Base-by-base conservation (phyloP, 2,797 vertebrate species). In the Diplodus sargus region DNA sequence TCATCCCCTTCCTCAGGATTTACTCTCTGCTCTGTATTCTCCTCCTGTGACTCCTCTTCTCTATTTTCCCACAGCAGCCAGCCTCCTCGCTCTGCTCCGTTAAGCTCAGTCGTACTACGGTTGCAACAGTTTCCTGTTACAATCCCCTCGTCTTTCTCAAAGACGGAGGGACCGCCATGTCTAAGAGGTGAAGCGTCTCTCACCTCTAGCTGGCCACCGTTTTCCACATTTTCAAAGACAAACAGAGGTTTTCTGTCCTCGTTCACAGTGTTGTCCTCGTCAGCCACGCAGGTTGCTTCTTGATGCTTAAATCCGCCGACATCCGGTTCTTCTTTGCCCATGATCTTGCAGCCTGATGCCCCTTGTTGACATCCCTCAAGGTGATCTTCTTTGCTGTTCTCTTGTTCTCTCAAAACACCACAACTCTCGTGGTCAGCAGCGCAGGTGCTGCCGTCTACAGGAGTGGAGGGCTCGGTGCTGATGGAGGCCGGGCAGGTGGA, bases 391-490 rank as follows among this genome's bases (percentile, higher is more conserved):
- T n/a, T 69, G 30, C 51, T 54, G 56, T 17, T 68, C 25, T 58
- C 74, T 58, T 48, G 70, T 45, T 67, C 30, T 2, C 23, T 18
- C 25, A 28, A 43, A 74, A 65, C 49, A 30, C n/a, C 18, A 69
- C 22, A 28, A 8, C 15, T 4, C 10, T 70, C 25, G 20, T 5
- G 52, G 10, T 76, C 75, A 20, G 57, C 22, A 5, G n/a, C 42
- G 65, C 54, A 58, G 4, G 51, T 70, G 84, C 79, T 84, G 88
- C 85, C 91, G 84, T 49, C 90, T 87, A 28, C 25, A 66, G 90
- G 79, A 45, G 3, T 0, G 39, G 85, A 83, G 77, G 78, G 54
- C 56, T 77, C 58, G 5, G 30, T 2, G 43, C 42, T 56, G 42
- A 66, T 8, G 42, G 61, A 22, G 62, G 48, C 42, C 23, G 56